Evolutionary conservation across 2,797 vertebrate species (phyloP).

Genomic region (Eulemur rubriventer): DNA sequence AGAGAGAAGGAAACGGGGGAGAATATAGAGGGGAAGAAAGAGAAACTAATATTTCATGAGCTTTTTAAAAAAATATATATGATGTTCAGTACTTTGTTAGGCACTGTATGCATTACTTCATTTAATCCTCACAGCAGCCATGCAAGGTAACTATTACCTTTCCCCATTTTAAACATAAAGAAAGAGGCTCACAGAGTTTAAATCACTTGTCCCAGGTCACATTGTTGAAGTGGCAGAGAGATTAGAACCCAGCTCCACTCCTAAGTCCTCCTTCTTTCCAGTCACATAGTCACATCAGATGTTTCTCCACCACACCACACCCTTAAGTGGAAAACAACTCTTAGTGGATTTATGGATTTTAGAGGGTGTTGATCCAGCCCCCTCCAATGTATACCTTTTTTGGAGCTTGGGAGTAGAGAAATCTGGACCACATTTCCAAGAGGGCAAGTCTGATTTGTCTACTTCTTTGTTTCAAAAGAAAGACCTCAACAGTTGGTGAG

Average conservation of each 20-base stretch:
- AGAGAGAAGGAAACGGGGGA: neutral
- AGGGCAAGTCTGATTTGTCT: slow-evolving; percentile 68
- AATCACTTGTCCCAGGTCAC: neutral
- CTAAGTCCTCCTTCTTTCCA: neutral
- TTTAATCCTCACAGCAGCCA: slow-evolving; percentile 5
- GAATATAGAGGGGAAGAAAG: neutral
- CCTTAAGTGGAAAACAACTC: neutral
- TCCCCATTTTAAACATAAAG: neutral
- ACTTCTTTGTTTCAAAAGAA: slow-evolving; percentile 73
- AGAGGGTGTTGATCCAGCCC: neutral
- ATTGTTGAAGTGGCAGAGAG: neutral
- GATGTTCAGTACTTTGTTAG: neutral
- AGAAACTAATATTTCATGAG: slow-evolving; percentile 54
- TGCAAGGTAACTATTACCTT: neutral
- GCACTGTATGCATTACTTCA: neutral
- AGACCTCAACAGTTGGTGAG: slow-evolving; percentile 46
- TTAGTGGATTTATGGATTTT: neutral
- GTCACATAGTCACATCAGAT: neutral
- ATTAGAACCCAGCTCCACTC: neutral
- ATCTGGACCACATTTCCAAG: slow-evolving; percentile 77
- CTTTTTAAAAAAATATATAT: neutral
- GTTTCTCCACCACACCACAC: neutral
- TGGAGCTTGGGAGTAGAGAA: slow-evolving; percentile 80
- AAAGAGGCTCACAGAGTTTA: neutral
- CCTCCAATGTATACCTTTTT: slow-evolving; percentile 44